These are phyloP conservation scores for Alaudala cheleensis DNA, from an alignment of 2,113 vertebrate genomes.

Conservation along the genomic window DNA sequence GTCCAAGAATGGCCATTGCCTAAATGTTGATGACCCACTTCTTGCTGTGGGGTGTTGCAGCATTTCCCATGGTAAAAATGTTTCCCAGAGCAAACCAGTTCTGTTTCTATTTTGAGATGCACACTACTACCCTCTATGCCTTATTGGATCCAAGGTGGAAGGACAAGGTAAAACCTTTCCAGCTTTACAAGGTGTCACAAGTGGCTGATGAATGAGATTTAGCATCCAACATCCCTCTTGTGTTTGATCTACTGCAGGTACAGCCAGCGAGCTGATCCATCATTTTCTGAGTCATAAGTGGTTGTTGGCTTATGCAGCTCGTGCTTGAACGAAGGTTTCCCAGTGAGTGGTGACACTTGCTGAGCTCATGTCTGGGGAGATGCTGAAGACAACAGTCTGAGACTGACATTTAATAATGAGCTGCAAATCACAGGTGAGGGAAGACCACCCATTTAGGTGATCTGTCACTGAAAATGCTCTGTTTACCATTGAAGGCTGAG, in stretches of 20 bases:
- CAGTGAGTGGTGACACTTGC: background rate
- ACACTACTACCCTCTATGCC: background rate
- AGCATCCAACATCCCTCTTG: background rate
- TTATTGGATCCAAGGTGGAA: background rate
- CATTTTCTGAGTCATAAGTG: background rate
- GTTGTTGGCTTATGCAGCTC: background rate
- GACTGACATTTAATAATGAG: background rate
- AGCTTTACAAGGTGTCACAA: background rate
- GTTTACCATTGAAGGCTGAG: background rate
- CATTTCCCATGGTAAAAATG: background rate
- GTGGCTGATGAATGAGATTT: background rate
- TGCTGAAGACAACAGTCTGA: background rate
- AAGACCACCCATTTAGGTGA: background rate
- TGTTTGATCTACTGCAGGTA: background rate
- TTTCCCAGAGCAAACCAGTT: background rate
- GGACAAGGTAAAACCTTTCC: background rate
- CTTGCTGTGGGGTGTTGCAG: background rate
- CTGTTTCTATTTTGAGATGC: background rate
- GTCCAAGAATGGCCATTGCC: background rate
- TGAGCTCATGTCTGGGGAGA: background rate
- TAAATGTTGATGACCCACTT: background rate
- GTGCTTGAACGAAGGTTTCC: background rate
- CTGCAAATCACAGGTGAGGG: background rate
- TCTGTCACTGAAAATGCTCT: background rate
- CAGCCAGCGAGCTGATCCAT: background rate